A percentile compares a stretch with the other conserved stretches of the same genome.
Evolutionary conservation across 2,797 vertebrate species (phyloP).

Genomic region (Diplodus puntazzo): DNA sequence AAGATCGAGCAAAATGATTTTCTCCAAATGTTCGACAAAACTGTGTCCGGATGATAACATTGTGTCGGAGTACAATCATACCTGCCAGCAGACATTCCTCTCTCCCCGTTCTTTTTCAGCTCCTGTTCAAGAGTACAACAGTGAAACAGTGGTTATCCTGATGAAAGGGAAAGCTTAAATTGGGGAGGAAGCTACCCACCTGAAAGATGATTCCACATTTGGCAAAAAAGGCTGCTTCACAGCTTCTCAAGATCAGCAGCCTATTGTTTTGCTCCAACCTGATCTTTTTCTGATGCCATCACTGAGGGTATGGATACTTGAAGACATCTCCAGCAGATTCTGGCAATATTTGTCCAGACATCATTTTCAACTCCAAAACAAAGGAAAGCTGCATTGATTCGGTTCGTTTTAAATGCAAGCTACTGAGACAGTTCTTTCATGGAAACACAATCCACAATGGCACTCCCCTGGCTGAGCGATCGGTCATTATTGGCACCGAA

Average conservation of each 20-base stretch:
- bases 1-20: conserved; percentile 94
- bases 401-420: conserved; percentile 35
- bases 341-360: conserved; percentile 35
- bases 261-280: conserved; percentile 48
- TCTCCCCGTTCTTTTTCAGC: conserved; percentile 55
- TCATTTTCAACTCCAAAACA: conserved; percentile 40
- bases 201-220: conserved; percentile 64
- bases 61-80: conserved; percentile 85
- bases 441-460: conserved; percentile 41
- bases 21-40: conserved; percentile 94
- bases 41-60: conserved; percentile 93
- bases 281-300: conserved; percentile 56
- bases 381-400: conserved; percentile 37
- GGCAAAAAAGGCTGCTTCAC: conserved; percentile 49
- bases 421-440: not conserved
- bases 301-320: conserved; percentile 41
- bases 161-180: conserved; percentile 70
- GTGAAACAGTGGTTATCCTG: conserved; percentile 66
- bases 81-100: conserved; percentile 78
- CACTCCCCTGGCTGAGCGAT: conserved; percentile 19
- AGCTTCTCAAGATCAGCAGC: conserved; percentile 46
- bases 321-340: conserved; percentile 46
- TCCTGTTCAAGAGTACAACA: conserved; percentile 62
- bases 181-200: conserved; percentile 58
- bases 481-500: conserved; percentile 54